Evolutionary conservation across 2,888 invertebrate species (phyloP), one percentile per base, ranked within the genome.

Genomic region (Chrysina gloriosa): DNA sequence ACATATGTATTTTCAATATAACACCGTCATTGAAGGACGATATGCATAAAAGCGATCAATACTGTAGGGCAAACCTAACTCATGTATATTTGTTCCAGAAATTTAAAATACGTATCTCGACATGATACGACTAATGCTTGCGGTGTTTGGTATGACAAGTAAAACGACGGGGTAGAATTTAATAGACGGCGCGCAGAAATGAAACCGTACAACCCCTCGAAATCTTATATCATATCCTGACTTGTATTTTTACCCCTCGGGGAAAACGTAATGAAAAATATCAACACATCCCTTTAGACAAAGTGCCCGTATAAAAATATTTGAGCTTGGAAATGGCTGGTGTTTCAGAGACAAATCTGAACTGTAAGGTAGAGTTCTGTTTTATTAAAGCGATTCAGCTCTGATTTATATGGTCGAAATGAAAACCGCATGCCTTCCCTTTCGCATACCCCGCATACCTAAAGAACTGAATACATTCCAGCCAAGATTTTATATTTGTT

Each of bases 401-500:
- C 78, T 82, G 82, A 82, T 82, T 82, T 82, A 82, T 82, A 76
- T 77, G 77, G 75, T 79, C 74, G 80, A 81, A 81, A 82, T 81
- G 81, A 82, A 82, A 81, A 75, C 78, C 77, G 77, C 79, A 81
- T 81, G 81, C 81, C 81, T 78, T 77, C 54, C 64, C 65, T 73
- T 74, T 77, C 74, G 79, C 80, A 81, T 81, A 81, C 78, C 78
- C 77, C 74, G 78, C 81, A 81, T 81, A 81, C 81, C 82, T 80
- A 82, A 81, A 82, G 80, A 80, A 82, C 79, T 80, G 75, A 69
- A 42, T 27, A 42, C 58, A 61, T 61, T 61, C 58, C 58, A 16
- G 27, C 27, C 11, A 61, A 42, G 58, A 61, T 39, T 61, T 61
- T 61, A 42, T 61, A 61, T 61, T 61, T 61, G 58, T 29, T 19